These are phyloP conservation scores for Caerostris darwini DNA, from an alignment of 1,140 invertebrate species.

Conservation along the genomic window DNA sequence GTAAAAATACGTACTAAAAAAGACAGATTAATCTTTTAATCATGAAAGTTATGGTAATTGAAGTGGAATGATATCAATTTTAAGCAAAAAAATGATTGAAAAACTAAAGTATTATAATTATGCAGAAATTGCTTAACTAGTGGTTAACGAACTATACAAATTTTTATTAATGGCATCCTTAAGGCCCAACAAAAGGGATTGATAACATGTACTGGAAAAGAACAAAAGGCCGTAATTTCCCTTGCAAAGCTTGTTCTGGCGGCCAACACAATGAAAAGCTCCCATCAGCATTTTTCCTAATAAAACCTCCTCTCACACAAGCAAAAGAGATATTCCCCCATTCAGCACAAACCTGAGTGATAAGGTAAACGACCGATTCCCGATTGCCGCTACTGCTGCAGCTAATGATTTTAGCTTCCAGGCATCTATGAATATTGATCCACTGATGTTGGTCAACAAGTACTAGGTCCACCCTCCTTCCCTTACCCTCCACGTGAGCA, in stretches of 20 bases:
- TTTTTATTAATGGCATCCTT: too few relatives aligned
- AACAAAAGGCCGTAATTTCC: too few relatives aligned
- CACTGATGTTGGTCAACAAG: not conserved
- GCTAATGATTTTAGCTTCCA: conserved; percentile 33
- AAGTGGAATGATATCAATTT: too few relatives aligned
- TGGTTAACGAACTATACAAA: too few relatives aligned
- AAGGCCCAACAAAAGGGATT: too few relatives aligned
- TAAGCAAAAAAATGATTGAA: too few relatives aligned
- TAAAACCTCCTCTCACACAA: not conserved
- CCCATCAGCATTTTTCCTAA: conserved; percentile 15
- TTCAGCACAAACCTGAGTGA: conserved; percentile 31
- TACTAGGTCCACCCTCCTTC: not conserved
- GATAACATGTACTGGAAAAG: too few relatives aligned
- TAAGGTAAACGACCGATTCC: conserved; percentile 42
- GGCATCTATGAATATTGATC: conserved; percentile 30
- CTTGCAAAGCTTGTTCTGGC: not conserved
- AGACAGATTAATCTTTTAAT: too few relatives aligned
- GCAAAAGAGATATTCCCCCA: not conserved
- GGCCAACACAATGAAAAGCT: not conserved
- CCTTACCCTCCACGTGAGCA: not conserved
- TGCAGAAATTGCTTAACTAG: too few relatives aligned
- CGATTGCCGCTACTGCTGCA: conserved; percentile 1
- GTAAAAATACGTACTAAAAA: too few relatives aligned
- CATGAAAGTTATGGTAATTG: too few relatives aligned
- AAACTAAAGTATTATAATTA: too few relatives aligned